Evolutionary conservation across 2,797 vertebrate species (phyloP).

Genomic region (Chelon auratus): DNA sequence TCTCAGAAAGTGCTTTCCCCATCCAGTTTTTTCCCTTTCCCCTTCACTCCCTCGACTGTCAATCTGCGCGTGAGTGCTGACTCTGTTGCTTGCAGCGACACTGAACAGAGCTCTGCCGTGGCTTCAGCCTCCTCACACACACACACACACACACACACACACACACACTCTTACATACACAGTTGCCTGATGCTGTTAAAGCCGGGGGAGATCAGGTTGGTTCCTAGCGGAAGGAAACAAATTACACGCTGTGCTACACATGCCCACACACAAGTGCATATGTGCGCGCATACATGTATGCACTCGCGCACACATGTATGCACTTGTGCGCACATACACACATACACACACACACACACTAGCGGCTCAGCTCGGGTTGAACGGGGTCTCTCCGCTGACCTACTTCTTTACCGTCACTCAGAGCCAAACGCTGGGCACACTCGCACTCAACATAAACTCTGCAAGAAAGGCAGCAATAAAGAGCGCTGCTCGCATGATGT

Average conservation of each 20-base stretch:
- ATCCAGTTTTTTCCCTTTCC: background rate
- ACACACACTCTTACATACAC: constrained; percentile 24
- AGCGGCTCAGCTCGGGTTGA: constrained; percentile 65
- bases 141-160: constrained; percentile 18
- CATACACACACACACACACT: constrained; percentile 10
- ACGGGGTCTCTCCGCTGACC: constrained; percentile 73
- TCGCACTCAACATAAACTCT: constrained; percentile 48
- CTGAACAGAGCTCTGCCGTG: constrained; percentile 51
- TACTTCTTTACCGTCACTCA: constrained; percentile 73
- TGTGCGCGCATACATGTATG: background rate
- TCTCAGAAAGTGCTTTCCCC: constrained; percentile 37
- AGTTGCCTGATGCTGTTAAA: constrained; percentile 49
- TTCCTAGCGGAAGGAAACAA: constrained; percentile 72
- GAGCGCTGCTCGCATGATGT: constrained; percentile 30
- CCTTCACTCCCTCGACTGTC: constrained; percentile 43
- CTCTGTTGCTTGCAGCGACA: constrained; percentile 58
- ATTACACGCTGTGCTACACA: constrained; percentile 63
- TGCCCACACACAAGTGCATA: constrained; percentile 44
- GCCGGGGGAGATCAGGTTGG: constrained; percentile 70
- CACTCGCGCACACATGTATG: constrained; percentile 9
- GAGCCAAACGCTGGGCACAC: constrained; percentile 48
- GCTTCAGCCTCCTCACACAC: constrained; percentile 42
- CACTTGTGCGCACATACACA: constrained; percentile 11
- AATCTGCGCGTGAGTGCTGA: constrained; percentile 60
- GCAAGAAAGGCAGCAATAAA: constrained; percentile 34